Evolutionary conservation across 2,888 invertebrate genomes (phyloP).

Genomic region (Lochmaea capreae): DNA sequence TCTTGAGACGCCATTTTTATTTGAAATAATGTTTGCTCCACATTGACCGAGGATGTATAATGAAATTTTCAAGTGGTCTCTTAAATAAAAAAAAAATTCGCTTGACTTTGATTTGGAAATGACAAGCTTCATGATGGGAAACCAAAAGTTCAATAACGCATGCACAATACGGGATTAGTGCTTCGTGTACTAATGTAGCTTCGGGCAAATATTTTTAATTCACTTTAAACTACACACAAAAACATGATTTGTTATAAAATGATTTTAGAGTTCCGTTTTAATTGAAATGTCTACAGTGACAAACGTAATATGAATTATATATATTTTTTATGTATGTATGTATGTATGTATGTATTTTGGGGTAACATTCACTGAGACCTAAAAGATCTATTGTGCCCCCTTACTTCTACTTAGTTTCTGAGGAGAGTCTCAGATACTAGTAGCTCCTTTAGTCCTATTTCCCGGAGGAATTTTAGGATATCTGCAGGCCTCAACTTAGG

Average conservation of each 20-base stretch:
- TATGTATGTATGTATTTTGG: no score
- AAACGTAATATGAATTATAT: no score
- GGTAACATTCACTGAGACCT: no score
- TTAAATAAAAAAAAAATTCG: constrained; percentile 29
- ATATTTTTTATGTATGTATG: no score
- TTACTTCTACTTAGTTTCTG: no score
- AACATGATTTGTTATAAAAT: neutral
- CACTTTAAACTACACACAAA: neutral
- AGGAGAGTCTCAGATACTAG: no score
- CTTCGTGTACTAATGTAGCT: neutral
- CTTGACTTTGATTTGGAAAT: constrained; percentile 35
- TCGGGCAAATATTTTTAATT: constrained; percentile 1
- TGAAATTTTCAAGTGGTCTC: constrained; percentile 36
- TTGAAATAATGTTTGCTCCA: constrained; percentile 40
- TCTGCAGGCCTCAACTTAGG: no score
- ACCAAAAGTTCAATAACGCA: constrained; percentile 6
- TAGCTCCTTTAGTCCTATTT: no score
- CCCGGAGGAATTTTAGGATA: no score
- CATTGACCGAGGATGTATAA: constrained; percentile 31
- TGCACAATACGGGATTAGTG: constrained; percentile 6
- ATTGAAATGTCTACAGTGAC: no score
- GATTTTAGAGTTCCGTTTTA: neutral
- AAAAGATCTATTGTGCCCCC: no score
- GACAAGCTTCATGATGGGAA: constrained; percentile 26
- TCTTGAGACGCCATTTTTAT: constrained; percentile 52